These are phyloP conservation scores for Tenebrio molitor DNA, from an alignment of 1,140 invertebrate species.

Conservation along the genomic window DNA sequence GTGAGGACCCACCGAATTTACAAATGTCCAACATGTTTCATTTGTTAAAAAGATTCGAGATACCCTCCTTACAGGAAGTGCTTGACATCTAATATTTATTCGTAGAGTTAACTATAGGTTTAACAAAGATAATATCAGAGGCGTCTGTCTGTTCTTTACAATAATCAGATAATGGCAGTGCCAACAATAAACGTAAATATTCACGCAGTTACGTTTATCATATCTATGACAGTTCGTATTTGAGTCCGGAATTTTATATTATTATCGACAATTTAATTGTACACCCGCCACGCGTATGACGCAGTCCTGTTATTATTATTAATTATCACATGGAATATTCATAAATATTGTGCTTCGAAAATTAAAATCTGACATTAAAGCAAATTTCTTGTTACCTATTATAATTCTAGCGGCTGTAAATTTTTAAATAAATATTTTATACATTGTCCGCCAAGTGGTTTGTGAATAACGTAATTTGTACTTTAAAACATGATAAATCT, in stretches of 20 bases:
- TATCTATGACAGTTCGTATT: constrained; percentile 2
- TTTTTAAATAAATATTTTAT: too few relatives aligned
- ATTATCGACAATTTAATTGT: constrained; percentile 18
- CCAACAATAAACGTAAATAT: constrained; percentile 14
- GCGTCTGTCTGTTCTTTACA: constrained; percentile 16
- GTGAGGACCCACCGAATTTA: too few relatives aligned
- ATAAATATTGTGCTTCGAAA: too few relatives aligned
- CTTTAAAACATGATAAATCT: too few relatives aligned
- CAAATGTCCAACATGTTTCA: not conserved
- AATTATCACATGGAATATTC: too few relatives aligned
- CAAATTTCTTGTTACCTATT: too few relatives aligned
- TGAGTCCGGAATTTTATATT: constrained; percentile 19
- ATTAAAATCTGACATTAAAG: too few relatives aligned
- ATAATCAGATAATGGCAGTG: constrained; percentile 21
- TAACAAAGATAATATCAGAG: constrained; percentile 3
- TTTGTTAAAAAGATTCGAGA: not conserved
- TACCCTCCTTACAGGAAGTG: constrained; percentile 3
- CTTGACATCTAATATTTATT: constrained; percentile 20
- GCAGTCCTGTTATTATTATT: too few relatives aligned
- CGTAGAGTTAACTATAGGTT: constrained; percentile 6
- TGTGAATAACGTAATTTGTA: too few relatives aligned
- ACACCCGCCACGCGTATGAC: not conserved
- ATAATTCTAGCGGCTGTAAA: too few relatives aligned
- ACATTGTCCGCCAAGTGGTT: too few relatives aligned
- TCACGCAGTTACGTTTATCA: constrained; percentile 26